These are phyloP conservation scores for Nannobrachium achirus DNA, from an alignment of 2,113 vertebrate species.

Conservation along the genomic window DNA sequence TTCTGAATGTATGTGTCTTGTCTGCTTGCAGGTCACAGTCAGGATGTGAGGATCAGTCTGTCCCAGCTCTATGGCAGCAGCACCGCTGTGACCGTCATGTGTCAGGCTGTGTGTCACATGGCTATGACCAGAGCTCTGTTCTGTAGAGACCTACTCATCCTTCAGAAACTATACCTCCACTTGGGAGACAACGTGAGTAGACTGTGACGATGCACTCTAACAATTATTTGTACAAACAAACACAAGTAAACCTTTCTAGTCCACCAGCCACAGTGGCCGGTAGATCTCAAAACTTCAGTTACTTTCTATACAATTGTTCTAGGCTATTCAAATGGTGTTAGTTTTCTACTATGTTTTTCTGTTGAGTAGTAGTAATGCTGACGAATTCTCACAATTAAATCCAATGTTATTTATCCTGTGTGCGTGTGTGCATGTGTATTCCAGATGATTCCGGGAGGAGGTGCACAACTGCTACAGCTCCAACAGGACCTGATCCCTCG, in stretches of 20 bases:
- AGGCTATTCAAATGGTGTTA: too few species aligned
- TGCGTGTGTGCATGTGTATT: neutral
- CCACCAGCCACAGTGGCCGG: too few species aligned
- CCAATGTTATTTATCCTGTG: neutral
- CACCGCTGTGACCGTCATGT: slow-evolving; percentile 75
- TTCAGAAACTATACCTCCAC: slow-evolving; percentile 88
- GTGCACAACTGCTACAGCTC: slow-evolving; percentile 86
- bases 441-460: slow-evolving; percentile 84
- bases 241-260: too few species aligned
- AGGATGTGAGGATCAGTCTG: slow-evolving; percentile 82
- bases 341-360: too few species aligned
- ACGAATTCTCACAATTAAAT: too few species aligned
- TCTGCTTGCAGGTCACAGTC: slow-evolving; percentile 76
- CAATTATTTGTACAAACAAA: too few species aligned
- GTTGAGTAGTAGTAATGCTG: too few species aligned
- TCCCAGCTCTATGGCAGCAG: slow-evolving; percentile 88
- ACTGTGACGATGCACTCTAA: too few species aligned
- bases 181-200: slow-evolving; percentile 86
- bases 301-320: too few species aligned
- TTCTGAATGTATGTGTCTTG: neutral
- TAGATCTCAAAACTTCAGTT: too few species aligned
- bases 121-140: slow-evolving; percentile 85
- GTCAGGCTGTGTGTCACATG: slow-evolving; percentile 83
- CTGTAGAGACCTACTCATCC: slow-evolving; percentile 90
- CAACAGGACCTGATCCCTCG: slow-evolving; percentile 93